Evolutionary conservation across 2,113 vertebrate species (phyloP).

Genomic region (Halcyon malimbica): DNA sequence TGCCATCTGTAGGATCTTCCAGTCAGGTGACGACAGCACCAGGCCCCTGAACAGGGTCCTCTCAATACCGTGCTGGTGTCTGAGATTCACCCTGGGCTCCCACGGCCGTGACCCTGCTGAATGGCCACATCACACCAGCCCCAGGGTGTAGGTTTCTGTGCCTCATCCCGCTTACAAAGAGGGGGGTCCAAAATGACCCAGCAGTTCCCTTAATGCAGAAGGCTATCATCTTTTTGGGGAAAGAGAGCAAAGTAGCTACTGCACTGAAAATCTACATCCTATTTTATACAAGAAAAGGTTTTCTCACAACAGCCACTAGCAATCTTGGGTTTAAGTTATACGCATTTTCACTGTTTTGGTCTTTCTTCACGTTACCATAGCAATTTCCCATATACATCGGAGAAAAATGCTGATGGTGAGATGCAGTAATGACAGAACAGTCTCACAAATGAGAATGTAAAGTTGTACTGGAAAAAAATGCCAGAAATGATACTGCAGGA

Average conservation of each 20-base stretch:
- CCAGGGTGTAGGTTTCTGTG: background rate
- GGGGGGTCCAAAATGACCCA: background rate
- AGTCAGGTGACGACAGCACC: background rate
- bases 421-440: conserved; percentile 2
- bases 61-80: background rate
- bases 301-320: background rate
- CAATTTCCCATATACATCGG: conserved; percentile 18
- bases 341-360: background rate
- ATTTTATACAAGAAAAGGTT: background rate
- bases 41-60: background rate
- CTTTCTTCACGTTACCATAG: conserved; percentile 30
- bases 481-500: background rate
- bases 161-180: background rate
- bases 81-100: background rate
- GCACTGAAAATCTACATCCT: background rate
- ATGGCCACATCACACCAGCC: background rate
- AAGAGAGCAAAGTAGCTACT: background rate
- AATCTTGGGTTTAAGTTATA: background rate
- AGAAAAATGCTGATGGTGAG: background rate
- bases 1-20: background rate
- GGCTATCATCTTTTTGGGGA: background rate
- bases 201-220: background rate
- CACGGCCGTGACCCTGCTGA: background rate
- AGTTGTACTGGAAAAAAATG: background rate
- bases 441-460: background rate